Percentiles rank a stretch among this genome's conserved stretches.
phyloP scores from a whole-genome alignment of 2,113 vertebrate species.

The Cygnus atratus region DNA sequence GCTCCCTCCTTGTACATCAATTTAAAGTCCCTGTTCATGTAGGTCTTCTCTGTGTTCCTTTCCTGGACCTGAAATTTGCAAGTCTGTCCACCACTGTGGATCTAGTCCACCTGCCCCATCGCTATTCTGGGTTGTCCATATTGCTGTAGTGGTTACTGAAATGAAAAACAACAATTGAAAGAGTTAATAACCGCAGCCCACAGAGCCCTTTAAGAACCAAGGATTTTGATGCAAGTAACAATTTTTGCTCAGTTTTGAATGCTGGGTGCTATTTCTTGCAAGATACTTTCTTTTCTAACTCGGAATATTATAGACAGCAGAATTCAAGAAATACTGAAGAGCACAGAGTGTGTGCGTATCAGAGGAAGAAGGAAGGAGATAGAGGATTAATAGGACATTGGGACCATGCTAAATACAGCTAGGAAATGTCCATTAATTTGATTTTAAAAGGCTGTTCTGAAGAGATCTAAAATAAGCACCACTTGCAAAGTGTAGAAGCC shows the following conservation, averaged over 20 bases:
- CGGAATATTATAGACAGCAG: not conserved
- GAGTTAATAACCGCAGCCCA: constrained; percentile 55
- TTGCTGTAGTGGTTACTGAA: constrained; percentile 67
- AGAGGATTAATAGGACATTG: not conserved
- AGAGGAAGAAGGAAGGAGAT: not conserved
- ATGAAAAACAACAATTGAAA: constrained; percentile 68
- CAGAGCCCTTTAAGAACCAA: constrained; percentile 18
- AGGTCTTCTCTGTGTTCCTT: constrained; percentile 63
- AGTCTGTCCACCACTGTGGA: constrained; percentile 65
- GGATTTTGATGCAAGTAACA: constrained; percentile 39
- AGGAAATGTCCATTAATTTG: not conserved
- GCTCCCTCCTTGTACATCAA: constrained; percentile 33
- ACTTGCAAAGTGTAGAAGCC: constrained; percentile 23
- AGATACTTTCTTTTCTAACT: not conserved
- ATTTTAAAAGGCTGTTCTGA: constrained; percentile 25
- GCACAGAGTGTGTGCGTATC: not conserved
- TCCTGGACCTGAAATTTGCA: constrained; percentile 66
- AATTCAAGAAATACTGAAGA: not conserved
- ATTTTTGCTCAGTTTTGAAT: not conserved
- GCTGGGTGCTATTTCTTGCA: not conserved
- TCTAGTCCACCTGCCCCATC: constrained; percentile 65
- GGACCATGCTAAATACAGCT: not conserved
- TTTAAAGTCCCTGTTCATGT: constrained; percentile 52
- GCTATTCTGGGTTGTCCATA: constrained; percentile 69
- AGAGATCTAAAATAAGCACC: not conserved